phyloP scores from a whole-genome alignment of 2,113 vertebrate genomes.

The Platysteira castanea region DNA sequence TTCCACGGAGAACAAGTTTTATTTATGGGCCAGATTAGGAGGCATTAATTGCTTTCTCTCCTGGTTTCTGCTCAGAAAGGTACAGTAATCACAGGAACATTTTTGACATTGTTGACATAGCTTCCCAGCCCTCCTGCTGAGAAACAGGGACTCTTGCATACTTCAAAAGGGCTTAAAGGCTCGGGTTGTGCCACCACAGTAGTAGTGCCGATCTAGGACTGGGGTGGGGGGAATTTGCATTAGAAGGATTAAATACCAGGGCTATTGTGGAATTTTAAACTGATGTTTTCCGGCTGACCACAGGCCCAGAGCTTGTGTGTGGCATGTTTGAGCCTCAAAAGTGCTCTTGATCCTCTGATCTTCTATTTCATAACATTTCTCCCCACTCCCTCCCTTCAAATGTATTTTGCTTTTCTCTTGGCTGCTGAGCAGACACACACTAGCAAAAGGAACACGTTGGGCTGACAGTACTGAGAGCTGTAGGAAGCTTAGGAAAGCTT shows the following conservation, averaged over 20 bases:
- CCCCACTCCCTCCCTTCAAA: neutral
- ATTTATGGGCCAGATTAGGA: conserved; percentile 70
- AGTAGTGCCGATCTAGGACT: conserved; percentile 62
- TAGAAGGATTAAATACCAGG: conserved; percentile 73
- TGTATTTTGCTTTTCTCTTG: conserved; percentile 40
- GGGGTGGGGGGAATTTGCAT: conserved; percentile 68
- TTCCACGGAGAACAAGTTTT: conserved; percentile 53
- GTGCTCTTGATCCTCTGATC: conserved; percentile 67
- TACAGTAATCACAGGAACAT: conserved; percentile 74
- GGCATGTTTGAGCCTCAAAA: conserved; percentile 68
- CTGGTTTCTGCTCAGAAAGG: conserved; percentile 69
- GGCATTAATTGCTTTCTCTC: conserved; percentile 69
- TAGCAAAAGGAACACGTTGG: neutral
- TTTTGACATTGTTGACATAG: conserved; percentile 72
- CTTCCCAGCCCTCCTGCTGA: conserved; percentile 73
- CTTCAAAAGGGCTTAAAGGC: conserved; percentile 74
- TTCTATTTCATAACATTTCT: conserved; percentile 66
- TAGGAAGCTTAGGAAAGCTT: neutral
- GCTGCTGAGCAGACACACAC: neutral
- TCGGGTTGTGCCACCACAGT: conserved; percentile 65
- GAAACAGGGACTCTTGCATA: conserved; percentile 74
- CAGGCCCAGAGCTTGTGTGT: conserved; percentile 67
- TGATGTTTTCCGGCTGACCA: conserved; percentile 70
- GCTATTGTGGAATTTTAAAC: conserved; percentile 74
- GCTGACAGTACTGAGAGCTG: neutral